phyloP scores from a whole-genome alignment of 2,113 vertebrate genomes.

The Seriola rivoliana region DNA sequence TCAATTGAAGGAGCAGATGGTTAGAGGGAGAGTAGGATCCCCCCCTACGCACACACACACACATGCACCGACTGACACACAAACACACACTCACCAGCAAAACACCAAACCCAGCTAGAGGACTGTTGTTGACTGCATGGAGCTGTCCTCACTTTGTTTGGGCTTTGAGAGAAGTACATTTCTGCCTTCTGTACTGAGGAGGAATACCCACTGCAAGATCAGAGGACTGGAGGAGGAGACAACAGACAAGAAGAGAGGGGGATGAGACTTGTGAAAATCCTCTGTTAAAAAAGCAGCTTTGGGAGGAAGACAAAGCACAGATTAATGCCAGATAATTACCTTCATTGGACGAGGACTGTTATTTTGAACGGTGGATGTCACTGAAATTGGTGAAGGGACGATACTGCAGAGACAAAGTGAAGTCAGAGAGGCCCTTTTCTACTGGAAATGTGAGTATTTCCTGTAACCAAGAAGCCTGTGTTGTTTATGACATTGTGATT shows the following conservation, averaged over 20 bases:
- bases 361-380: constrained; percentile 56
- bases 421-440: constrained; percentile 52
- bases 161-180: constrained; percentile 66
- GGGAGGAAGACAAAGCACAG: constrained; percentile 77
- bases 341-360: constrained; percentile 62
- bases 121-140: constrained; percentile 72
- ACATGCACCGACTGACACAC: constrained; percentile 63
- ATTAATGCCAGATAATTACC: constrained; percentile 77
- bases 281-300: constrained; percentile 76
- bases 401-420: constrained; percentile 47
- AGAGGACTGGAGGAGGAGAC: constrained; percentile 76
- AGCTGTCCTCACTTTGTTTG: constrained; percentile 76
- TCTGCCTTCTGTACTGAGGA: constrained; percentile 61
- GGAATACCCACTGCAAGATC: constrained; percentile 75
- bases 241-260: constrained; percentile 71
- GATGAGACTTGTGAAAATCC: constrained; percentile 81
- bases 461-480: constrained; percentile 49
- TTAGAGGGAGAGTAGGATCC: constrained; percentile 80
- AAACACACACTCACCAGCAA: constrained; percentile 64
- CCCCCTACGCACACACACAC: constrained; percentile 51
- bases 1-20: constrained; percentile 82
- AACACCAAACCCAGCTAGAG: constrained; percentile 67
- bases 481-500: constrained; percentile 57
- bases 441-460: constrained; percentile 75
- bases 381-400: constrained; percentile 43